These are phyloP conservation scores for Brachionus calyciflorus DNA, from an alignment of 1,140 invertebrate genomes.

Conservation along the genomic window DNA sequence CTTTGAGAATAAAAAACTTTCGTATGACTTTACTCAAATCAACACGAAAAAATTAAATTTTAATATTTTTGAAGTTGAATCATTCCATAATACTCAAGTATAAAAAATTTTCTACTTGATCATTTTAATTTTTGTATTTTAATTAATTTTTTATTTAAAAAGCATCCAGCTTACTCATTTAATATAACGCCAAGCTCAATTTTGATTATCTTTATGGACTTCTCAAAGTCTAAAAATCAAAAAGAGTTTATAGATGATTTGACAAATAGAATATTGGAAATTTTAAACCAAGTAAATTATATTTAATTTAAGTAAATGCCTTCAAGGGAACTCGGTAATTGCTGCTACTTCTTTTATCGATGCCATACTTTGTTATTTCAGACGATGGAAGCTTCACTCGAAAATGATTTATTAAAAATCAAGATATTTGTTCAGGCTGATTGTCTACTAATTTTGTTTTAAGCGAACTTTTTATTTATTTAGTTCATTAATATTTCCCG, in stretches of 20 bases:
- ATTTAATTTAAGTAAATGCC: too few species aligned
- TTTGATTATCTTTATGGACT: slow-evolving; percentile 5
- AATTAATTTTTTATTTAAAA: slow-evolving; percentile 16
- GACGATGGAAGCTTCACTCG: too few species aligned
- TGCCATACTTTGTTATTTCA: too few species aligned
- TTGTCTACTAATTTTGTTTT: too few species aligned
- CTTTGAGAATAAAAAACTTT: not conserved
- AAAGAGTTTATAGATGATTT: not conserved
- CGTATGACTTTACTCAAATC: not conserved
- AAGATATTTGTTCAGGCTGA: too few species aligned
- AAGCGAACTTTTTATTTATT: too few species aligned
- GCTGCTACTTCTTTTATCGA: too few species aligned
- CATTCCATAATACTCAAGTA: not conserved
- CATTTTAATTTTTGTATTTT: too few species aligned
- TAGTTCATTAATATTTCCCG: too few species aligned
- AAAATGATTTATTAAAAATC: too few species aligned
- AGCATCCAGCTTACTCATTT: not conserved
- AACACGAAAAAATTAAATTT: not conserved
- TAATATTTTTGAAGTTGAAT: not conserved
- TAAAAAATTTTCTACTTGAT: too few species aligned
- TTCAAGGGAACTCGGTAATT: too few species aligned
- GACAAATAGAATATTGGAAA: not conserved
- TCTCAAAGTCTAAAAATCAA: not conserved
- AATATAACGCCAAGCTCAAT: slow-evolving; percentile 1
- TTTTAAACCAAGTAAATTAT: slow-evolving; percentile 3